A percentile compares a stretch with the other conserved stretches of the same genome.
Conservation (phyloP, 2,888 invertebrate species). For the Eudemis profundana region DNA sequence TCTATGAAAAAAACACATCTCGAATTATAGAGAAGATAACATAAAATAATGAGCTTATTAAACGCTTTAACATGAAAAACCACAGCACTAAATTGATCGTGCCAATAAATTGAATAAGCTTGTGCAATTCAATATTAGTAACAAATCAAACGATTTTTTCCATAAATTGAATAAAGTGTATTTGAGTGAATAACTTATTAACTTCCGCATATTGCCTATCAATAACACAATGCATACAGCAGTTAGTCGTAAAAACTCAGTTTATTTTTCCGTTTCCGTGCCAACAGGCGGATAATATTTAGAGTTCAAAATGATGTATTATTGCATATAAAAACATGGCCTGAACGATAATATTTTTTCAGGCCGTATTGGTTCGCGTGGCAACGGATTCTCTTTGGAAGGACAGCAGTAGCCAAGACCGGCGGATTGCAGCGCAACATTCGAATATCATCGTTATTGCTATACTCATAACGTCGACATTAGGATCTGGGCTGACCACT, state of each 20-base stretch:
- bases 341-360: constrained; percentile 55
- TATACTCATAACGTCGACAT: constrained; percentile 72
- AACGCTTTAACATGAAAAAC: too few relatives aligned
- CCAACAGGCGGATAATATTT: constrained; percentile 13
- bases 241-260: constrained; percentile 18
- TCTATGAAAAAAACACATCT: too few relatives aligned
- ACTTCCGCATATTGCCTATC: constrained; percentile 4
- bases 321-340: constrained; percentile 32
- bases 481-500: constrained; percentile 74
- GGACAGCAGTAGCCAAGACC: constrained; percentile 65
- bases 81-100: too few relatives aligned
- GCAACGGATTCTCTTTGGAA: constrained; percentile 75
- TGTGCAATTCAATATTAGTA: too few relatives aligned
- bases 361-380: constrained; percentile 79
- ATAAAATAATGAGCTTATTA: too few relatives aligned
- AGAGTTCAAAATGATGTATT: constrained; percentile 22
- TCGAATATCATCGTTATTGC: constrained; percentile 81
- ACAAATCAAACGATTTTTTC: constrained; percentile 5
- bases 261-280: constrained; percentile 35
- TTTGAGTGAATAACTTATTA: background rate
- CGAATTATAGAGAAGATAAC: too few relatives aligned
- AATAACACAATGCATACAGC: constrained; percentile 18
- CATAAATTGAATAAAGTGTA: constrained; percentile 9
- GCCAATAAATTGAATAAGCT: too few relatives aligned
- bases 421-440: constrained; percentile 70